Base-by-base conservation (phyloP, 92 coral and sea anemone species). In the Hydrozoanthus gracilis region DNA sequence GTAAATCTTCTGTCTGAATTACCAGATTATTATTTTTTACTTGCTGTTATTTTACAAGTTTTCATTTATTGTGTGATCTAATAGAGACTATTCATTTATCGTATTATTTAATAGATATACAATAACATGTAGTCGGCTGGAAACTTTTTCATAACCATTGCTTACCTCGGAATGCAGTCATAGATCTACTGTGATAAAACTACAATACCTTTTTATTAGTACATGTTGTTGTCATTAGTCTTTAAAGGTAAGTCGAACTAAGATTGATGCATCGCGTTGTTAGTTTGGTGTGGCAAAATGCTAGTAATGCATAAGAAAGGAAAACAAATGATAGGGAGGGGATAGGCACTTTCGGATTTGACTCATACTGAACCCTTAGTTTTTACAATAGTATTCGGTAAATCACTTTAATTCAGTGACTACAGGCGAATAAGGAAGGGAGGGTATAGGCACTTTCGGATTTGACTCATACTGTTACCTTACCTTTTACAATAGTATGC, bases 1-100 rank as follows among this genome's bases (percentile, higher is more conserved):
- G 99, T 96, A 69, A 79, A 84, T 50, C 9, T 61, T 46, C 35
- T 27, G 35, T 27, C 35, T 27, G 35, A 27, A 27, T 27, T 27
- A 27, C 35, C 35, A 11, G 68, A 61, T 61, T 61, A 61, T 61
- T 61, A 61, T 61, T 61, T 61, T 61, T 61, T 61, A 61, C 68
- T 61, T 61, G 68, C 68, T 61, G 68, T 61, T 61, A 61, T 61
- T 61, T 61, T 61, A 61, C 68, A 61, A 61, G 68, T 61, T 61
- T 61, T 61, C 68, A 61, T 61, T 61, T 61, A 61, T 61, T 61
- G 68, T 61, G 68, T 61, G 68, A 61, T 61, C 68, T 61, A 61
- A 61, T 61, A 61, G 68, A 61, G 68, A 61, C 68, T 61, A 61
- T 0, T 61, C 68, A 61, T 61, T 61, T 61, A 61, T 61, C 68